These are phyloP conservation scores for Anastrepha obliqua DNA, from an alignment of 1,140 invertebrate genomes.

Conservation along the genomic window DNA sequence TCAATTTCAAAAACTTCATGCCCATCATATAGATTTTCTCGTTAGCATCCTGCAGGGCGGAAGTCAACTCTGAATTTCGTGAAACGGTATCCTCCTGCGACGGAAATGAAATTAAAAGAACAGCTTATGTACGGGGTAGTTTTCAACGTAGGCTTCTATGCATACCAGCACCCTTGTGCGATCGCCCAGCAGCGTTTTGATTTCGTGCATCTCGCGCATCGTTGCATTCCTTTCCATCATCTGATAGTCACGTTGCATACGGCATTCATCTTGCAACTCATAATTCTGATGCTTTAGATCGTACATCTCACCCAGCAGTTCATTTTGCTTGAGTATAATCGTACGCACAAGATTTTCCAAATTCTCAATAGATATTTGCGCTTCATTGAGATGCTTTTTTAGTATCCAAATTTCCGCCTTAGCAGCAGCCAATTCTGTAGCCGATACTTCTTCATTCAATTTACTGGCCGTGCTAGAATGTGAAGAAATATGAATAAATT, in stretches of 20 bases:
- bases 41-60: conserved; percentile 55
- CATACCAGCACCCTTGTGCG: conserved; percentile 53
- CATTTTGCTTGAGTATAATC: conserved; percentile 66
- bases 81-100: conserved; percentile 49
- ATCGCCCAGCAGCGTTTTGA: conserved; percentile 56
- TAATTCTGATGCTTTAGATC: conserved; percentile 62
- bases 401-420: conserved; percentile 68
- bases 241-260: conserved; percentile 67
- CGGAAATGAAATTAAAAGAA: background rate
- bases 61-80: conserved; percentile 53
- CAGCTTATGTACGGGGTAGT: too few species aligned
- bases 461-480: background rate
- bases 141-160: too few species aligned
- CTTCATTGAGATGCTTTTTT: conserved; percentile 64
- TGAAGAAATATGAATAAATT: too few species aligned
- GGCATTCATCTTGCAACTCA: conserved; percentile 62
- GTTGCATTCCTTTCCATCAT: conserved; percentile 66
- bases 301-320: conserved; percentile 63
- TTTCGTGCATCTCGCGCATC: conserved; percentile 62
- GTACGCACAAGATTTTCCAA: conserved; percentile 64
- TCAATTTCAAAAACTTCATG: conserved; percentile 56
- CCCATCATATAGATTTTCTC: conserved; percentile 57
- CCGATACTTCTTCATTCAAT: conserved; percentile 54
- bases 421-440: conserved; percentile 62
- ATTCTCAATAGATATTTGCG: conserved; percentile 63